These are phyloP conservation scores for Gila orcuttii DNA, from an alignment of 2,113 vertebrate species.

Conservation along the genomic window DNA sequence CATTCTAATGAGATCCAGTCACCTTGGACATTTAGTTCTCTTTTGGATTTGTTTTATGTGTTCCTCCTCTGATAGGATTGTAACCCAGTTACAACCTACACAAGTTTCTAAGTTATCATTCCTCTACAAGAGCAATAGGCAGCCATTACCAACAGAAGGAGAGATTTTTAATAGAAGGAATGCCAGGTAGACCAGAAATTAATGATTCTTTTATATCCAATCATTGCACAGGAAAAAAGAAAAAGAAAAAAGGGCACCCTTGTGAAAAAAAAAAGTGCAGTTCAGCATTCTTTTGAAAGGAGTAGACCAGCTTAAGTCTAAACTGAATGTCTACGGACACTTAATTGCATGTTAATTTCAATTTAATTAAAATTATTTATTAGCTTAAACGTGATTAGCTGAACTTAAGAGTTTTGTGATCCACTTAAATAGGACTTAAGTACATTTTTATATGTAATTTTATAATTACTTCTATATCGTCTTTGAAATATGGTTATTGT, in stretches of 20 bases:
- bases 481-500: not conserved
- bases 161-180: not conserved
- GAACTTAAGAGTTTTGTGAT: not conserved
- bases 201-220: not conserved
- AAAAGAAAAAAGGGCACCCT: not conserved
- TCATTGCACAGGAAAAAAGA: not conserved
- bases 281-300: not conserved
- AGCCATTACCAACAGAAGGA: not conserved
- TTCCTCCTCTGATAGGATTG: not conserved
- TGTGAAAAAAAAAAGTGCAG: not conserved
- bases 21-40: not conserved
- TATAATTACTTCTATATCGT: not conserved
- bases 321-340: not conserved
- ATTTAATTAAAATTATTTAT: not conserved
- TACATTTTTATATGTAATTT: not conserved
- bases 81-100: not conserved
- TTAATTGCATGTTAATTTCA: not conserved
- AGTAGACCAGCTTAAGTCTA: too few relatives aligned
- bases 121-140: not conserved
- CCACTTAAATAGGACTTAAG: not conserved
- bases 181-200: not conserved
- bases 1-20: not conserved
- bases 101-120: not conserved
- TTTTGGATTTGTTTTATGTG: not conserved
- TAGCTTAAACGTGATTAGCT: not conserved